Conservation (phyloP, 2,113 vertebrate species). For the Pangasianodon hypophthalmus region DNA sequence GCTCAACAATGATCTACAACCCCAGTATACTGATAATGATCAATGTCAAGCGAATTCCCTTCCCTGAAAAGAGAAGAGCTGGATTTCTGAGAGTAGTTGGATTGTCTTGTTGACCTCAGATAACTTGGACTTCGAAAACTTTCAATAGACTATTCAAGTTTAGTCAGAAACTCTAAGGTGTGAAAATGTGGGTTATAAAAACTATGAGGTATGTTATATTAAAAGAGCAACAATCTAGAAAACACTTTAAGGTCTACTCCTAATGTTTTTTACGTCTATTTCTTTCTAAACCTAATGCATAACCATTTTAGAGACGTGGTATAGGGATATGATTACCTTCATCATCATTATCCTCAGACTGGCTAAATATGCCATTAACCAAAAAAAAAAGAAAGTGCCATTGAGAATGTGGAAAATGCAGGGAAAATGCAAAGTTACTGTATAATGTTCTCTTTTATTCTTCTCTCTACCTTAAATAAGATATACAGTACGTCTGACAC, state of each 20-base stretch:
- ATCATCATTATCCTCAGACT: slow-evolving; percentile 21
- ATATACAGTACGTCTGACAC: background rate
- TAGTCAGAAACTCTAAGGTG: slow-evolving; percentile 13
- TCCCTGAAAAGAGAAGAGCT: background rate
- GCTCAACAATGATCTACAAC: background rate
- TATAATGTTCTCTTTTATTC: background rate
- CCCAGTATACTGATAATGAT: background rate
- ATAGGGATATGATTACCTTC: slow-evolving; percentile 30
- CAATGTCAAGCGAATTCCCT: background rate
- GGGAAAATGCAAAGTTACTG: background rate
- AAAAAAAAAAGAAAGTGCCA: background rate
- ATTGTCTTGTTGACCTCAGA: background rate
- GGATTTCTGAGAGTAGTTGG: background rate
- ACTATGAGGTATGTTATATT: background rate
- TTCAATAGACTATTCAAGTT: background rate
- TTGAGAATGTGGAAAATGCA: background rate
- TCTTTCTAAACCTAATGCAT: background rate
- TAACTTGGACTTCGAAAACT: background rate
- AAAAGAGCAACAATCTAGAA: background rate
- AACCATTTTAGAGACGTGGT: background rate
- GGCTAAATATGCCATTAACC: slow-evolving; percentile 6
- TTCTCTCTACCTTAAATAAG: background rate
- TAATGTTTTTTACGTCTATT: background rate
- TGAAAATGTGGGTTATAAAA: slow-evolving; percentile 9
- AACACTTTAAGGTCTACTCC: slow-evolving; percentile 1